Base-by-base conservation (phyloP, 2,888 invertebrate genomes). In the Harpalus rufipes region DNA sequence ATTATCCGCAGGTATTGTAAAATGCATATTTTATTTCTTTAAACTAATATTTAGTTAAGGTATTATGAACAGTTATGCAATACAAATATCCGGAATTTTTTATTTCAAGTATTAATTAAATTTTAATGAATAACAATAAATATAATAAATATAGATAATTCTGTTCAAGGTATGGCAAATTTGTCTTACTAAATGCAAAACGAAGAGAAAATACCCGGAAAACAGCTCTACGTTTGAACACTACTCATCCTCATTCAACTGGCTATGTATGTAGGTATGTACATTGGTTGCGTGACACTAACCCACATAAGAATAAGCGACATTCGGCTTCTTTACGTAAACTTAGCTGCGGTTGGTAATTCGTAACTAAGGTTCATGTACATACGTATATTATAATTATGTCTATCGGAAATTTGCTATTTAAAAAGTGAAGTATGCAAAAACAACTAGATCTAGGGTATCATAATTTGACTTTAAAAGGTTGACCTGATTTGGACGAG, bases 301-400 rank as follows among this genome's bases (percentile, higher is more conserved):
- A 79, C 79, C 79, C 58, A 79, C 79, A 79, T 79, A 25, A 56
- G 1, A 7, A 78, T 32, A 41, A 58, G 59, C 58, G 61, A 59
- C 79, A 41, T 39, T 79, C 39, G 16, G 39, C 61, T 7, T 59
- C 8, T n/a, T 32, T 12, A 12, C 25, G 21, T 63, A 21, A 18
- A 63, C 59, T 59, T 59, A 4, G 32, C 21, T 21, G 21, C 3
- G 21, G 21, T 32, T n/a, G 7, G 59, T 16, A 18, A 59, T 59
- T 18, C 18, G 14, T 59, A 59, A 16, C 59, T 59, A 59, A 14
- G 18, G 7, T 32, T n/a, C 59, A n/a, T 59, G 58, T 59, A 16
- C 14, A 7, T 59, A 1, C 7, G n/a, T 7, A 1, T 59, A 14
- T 59, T 59, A 59, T 16, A 14, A 59, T 16, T 18, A 16, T 18